A percentile compares a stretch with the other conserved stretches of the same genome.
These are phyloP conservation scores for Oryzias melastigma DNA, from an alignment of 2,113 vertebrate genomes.

Conservation along the genomic window DNA sequence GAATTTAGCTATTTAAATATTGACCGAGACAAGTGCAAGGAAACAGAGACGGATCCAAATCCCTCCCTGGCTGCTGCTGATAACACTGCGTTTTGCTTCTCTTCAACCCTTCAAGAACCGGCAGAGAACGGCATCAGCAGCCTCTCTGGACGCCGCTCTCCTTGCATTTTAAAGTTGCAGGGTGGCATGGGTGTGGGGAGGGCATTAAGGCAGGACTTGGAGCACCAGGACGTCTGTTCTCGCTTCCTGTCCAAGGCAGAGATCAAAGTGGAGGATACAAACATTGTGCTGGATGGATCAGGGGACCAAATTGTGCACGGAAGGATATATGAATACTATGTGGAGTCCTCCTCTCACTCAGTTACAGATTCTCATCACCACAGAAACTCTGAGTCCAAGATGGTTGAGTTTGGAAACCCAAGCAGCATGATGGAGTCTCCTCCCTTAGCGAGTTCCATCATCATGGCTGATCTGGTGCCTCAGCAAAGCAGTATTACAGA, in stretches of 20 bases:
- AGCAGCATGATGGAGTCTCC: constrained; percentile 41
- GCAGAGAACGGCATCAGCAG: constrained; percentile 21
- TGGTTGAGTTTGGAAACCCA: constrained; percentile 30
- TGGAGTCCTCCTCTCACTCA: constrained; percentile 80
- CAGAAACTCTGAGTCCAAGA: constrained; percentile 36
- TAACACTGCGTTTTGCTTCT: constrained; percentile 43
- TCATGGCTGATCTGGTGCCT: constrained; percentile 66
- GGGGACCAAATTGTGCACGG: constrained; percentile 67
- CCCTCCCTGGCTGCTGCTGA: constrained; percentile 25
- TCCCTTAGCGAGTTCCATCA: constrained; percentile 54
- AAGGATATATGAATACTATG: constrained; percentile 86
- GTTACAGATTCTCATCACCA: constrained; percentile 57
- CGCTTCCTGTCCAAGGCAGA: constrained; percentile 83
- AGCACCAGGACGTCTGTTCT: constrained; percentile 64
- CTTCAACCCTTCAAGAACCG: constrained; percentile 7
- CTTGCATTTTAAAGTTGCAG: constrained; percentile 72
- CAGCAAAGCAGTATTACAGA: constrained; percentile 32
- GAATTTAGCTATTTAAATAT: neutral
- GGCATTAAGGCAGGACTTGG: constrained; percentile 65
- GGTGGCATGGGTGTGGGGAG: constrained; percentile 75
- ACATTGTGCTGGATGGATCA: constrained; percentile 58
- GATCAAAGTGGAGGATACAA: constrained; percentile 82
- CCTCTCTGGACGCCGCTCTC: constrained; percentile 65
- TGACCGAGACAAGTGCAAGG: constrained; percentile 16
- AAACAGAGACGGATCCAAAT: constrained; percentile 28